A percentile compares a stretch with the other conserved stretches of the same genome.
Conservation (phyloP, 2,797 vertebrate species). For the Epinephelus malabaricus region DNA sequence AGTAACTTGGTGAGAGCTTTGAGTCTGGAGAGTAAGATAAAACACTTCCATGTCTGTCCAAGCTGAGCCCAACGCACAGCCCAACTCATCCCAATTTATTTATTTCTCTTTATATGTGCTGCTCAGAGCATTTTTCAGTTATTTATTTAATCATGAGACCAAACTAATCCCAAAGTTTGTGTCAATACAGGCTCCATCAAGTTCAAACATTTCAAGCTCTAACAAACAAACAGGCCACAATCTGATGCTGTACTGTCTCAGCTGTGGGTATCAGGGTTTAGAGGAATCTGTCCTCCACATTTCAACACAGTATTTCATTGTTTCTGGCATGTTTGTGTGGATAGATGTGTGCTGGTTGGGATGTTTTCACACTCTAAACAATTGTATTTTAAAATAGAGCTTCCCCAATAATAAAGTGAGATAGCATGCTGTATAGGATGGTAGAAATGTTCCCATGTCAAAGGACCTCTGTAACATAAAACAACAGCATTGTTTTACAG, state of each 20-base stretch:
- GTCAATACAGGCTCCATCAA: background rate
- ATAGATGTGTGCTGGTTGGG: conserved; percentile 8
- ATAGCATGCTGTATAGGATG: background rate
- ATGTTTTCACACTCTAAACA: conserved; percentile 1
- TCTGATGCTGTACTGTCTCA: background rate
- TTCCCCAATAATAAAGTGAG: background rate
- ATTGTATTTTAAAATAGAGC: background rate
- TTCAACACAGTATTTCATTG: conserved; percentile 9
- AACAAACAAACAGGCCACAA: background rate
- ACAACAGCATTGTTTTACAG: background rate
- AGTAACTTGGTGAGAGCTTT: conserved; percentile 38
- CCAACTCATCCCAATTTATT: background rate
- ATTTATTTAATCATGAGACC: background rate
- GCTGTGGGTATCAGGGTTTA: background rate
- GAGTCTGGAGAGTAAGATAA: conserved; percentile 5
- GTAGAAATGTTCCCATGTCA: background rate
- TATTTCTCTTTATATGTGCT: background rate
- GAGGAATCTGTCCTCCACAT: background rate
- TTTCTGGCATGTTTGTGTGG: conserved; percentile 15
- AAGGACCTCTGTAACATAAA: background rate
- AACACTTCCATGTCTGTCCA: conserved; percentile 18
- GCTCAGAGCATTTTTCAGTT: background rate
- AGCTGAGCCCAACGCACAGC: conserved; percentile 11
- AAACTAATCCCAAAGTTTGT: conserved; percentile 12
- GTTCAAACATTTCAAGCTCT: background rate